Percentiles rank a stretch among this genome's conserved stretches.
These are phyloP conservation scores for Eremobia ochroleuca DNA, from an alignment of 2,888 invertebrate genomes.

Conservation along the genomic window DNA sequence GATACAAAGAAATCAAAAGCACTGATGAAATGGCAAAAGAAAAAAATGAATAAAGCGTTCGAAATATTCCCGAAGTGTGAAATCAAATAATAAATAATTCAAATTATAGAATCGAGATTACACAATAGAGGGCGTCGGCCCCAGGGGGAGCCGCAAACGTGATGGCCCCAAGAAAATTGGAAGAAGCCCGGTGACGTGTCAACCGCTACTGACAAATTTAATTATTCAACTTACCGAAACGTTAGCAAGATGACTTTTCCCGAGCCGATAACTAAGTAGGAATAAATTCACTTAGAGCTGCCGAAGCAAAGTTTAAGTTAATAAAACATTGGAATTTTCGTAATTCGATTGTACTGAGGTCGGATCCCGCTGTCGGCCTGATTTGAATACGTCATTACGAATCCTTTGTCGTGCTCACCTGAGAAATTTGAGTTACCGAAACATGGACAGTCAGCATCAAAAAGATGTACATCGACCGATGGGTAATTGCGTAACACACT, in stretches of 20 bases:
- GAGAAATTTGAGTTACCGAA: slow-evolving; percentile 57
- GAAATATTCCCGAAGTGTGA: slow-evolving; percentile 80
- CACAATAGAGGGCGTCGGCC: slow-evolving; percentile 80
- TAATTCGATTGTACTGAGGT: slow-evolving; percentile 88
- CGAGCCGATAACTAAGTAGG: slow-evolving; percentile 90
- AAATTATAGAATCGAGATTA: slow-evolving; percentile 87
- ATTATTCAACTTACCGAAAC: slow-evolving; percentile 91
- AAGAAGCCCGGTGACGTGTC: slow-evolving; percentile 89
- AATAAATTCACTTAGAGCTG: slow-evolving; percentile 90
- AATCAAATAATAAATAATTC: slow-evolving; percentile 90
- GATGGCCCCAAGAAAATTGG: slow-evolving; percentile 86
- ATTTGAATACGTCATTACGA: slow-evolving; percentile 89
- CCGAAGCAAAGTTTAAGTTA: slow-evolving; percentile 90
- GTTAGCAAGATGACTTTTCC: slow-evolving; percentile 90
- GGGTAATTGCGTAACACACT: neutral
- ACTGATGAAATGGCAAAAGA: slow-evolving; percentile 54
- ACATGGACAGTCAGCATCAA: slow-evolving; percentile 19
- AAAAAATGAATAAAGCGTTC: slow-evolving; percentile 62
- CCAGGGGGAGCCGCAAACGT: slow-evolving; percentile 80
- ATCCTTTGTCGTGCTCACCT: slow-evolving; percentile 79
- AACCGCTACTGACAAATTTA: slow-evolving; percentile 90
- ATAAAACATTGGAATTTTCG: slow-evolving; percentile 90
- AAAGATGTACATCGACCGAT: neutral
- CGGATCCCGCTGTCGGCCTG: slow-evolving; percentile 80
- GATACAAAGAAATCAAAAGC: slow-evolving; percentile 60